Conservation (phyloP, 2,888 invertebrate genomes). For the Megamerina dolium region DNA sequence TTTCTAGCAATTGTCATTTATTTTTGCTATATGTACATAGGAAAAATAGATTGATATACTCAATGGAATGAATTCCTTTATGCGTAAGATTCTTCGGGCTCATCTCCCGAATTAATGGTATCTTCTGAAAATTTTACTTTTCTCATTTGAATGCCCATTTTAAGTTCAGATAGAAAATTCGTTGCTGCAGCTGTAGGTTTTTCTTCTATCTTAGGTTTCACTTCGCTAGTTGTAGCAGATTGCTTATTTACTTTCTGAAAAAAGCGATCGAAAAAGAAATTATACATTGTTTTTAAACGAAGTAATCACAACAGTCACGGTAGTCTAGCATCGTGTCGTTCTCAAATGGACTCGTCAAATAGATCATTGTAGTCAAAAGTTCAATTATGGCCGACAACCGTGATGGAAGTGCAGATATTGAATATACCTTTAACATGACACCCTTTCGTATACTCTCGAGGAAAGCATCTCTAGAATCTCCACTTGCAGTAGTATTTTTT, state of each 20-base stretch:
- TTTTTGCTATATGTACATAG: too few species aligned
- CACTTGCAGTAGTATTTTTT: slow-evolving; percentile 17
- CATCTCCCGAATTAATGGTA: slow-evolving; percentile 29
- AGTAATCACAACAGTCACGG: neutral
- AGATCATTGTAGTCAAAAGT: too few species aligned
- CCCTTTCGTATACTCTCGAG: slow-evolving; percentile 36
- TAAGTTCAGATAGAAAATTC: slow-evolving; percentile 34
- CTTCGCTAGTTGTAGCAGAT: slow-evolving; percentile 35
- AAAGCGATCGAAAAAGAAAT: neutral
- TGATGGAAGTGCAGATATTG: too few species aligned
- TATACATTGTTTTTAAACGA: neutral
- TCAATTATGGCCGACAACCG: too few species aligned
- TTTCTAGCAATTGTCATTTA: too few species aligned
- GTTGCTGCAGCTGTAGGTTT: slow-evolving; percentile 30
- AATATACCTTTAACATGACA: slow-evolving; percentile 32
- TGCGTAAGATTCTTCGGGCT: slow-evolving; percentile 31
- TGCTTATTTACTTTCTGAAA: slow-evolving; percentile 36
- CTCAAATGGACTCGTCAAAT: too few species aligned
- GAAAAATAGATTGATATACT: too few species aligned
- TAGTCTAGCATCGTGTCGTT: neutral
- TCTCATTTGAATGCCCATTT: slow-evolving; percentile 32
- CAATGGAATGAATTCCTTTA: slow-evolving; percentile 16
- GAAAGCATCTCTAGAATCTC: slow-evolving; percentile 29
- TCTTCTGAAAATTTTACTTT: slow-evolving; percentile 30
- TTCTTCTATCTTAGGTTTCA: slow-evolving; percentile 24